phyloP scores from a whole-genome alignment of 1,140 invertebrate genomes.

The Microplitis mediator region DNA sequence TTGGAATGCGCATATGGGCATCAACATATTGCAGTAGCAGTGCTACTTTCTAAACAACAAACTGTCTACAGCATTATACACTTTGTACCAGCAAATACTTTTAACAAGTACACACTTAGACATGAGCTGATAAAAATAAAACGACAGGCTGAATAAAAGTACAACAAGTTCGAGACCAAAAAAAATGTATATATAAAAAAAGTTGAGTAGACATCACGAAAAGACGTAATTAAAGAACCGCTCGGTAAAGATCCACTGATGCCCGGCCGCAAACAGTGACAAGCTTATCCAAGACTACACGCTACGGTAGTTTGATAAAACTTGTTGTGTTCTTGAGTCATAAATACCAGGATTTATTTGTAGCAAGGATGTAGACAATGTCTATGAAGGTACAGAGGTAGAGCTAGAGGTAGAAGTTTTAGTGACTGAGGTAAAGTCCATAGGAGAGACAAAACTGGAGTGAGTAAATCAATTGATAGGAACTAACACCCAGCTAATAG shows the following conservation, averaged over 20 bases:
- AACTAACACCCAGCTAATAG: neutral
- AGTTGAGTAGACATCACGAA: no score
- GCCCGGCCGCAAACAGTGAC: no score
- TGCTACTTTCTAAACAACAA: constrained; percentile 19
- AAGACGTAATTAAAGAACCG: no score
- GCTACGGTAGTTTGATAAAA: no score
- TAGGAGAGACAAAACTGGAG: neutral
- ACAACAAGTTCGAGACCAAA: no score
- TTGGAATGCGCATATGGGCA: constrained; percentile 17
- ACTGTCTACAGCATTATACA: neutral
- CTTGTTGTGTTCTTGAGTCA: no score
- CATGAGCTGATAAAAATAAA: neutral
- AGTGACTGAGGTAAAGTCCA: no score
- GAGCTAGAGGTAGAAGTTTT: neutral
- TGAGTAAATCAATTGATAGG: constrained; percentile 3
- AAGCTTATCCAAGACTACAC: no score
- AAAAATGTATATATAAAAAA: no score
- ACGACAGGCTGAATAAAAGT: neutral
- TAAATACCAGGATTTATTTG: no score
- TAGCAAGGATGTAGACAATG: no score
- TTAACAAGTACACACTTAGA: neutral
- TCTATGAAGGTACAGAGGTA: neutral
- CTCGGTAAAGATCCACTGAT: no score
- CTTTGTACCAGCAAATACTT: neutral
- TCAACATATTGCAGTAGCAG: neutral